Conservation (phyloP, 2,888 invertebrate species). For the Scaeva pyrastri region DNA sequence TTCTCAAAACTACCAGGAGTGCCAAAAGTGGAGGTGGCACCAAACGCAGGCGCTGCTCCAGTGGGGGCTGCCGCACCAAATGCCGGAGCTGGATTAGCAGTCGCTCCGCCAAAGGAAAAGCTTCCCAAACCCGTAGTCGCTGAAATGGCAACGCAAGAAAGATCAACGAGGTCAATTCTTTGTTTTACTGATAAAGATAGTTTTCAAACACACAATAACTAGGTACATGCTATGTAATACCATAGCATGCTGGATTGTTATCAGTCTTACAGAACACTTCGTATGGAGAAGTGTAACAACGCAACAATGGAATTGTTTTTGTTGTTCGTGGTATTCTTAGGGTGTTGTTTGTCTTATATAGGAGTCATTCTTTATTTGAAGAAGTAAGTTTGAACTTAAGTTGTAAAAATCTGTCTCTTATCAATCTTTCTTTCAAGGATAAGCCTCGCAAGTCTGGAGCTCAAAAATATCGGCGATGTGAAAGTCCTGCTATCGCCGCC, state of each 20-base stretch:
- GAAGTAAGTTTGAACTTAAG: conserved; percentile 70
- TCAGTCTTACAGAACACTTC: conserved; percentile 30
- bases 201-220: neutral
- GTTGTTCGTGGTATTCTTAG: conserved; percentile 60
- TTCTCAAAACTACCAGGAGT: conserved; percentile 39
- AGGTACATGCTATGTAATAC: too few species aligned
- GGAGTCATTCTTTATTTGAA: conserved; percentile 77
- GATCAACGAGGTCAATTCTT: conserved; percentile 47
- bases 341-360: conserved; percentile 73
- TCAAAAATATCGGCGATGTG: conserved; percentile 77
- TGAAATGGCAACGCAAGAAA: conserved; percentile 43
- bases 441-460: conserved; percentile 76
- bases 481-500: conserved; percentile 76
- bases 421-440: conserved; percentile 71
- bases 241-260: conserved; percentile 5
- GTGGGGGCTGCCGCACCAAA: conserved; percentile 78
- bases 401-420: neutral
- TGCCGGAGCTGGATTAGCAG: conserved; percentile 77
- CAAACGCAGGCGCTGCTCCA: conserved; percentile 78
- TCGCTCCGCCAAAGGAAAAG: conserved; percentile 81
- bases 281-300: conserved; percentile 11
- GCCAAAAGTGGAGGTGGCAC: conserved; percentile 76
- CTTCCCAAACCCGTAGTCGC: conserved; percentile 84
- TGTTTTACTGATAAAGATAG: conserved; percentile 54
- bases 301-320: conserved; percentile 40